phyloP scores from a whole-genome alignment of 2,797 vertebrate species.

The Anniella stebbinsi region DNA sequence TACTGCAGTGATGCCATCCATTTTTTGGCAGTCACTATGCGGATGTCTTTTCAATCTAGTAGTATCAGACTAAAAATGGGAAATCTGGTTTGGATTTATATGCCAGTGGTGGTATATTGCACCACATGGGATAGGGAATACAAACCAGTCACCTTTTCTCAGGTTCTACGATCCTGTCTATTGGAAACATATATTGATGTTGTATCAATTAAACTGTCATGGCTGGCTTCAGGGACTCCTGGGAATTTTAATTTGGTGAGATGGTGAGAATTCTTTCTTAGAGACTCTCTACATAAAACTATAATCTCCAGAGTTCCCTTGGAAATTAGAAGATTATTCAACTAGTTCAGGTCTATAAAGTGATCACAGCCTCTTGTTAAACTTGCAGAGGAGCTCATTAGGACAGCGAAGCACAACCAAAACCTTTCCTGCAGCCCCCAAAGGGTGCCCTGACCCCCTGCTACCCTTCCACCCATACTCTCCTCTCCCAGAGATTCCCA shows the following conservation, averaged over 20 bases:
- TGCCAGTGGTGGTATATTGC: neutral
- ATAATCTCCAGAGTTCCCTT: neutral
- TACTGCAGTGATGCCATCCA: slow-evolving; percentile 8
- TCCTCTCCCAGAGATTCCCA: too few relatives aligned
- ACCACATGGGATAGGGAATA: neutral
- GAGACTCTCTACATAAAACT: neutral
- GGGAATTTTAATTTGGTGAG: neutral
- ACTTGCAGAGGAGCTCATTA: neutral
- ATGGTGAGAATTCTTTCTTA: neutral
- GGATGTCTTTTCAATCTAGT: slow-evolving; percentile 11
- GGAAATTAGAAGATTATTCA: neutral
- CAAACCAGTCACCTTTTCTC: neutral
- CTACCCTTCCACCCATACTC: too few relatives aligned
- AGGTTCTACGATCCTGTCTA: too few relatives aligned
- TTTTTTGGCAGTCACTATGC: slow-evolving; percentile 2
- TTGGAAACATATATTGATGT: neutral
- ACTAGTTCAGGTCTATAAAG: neutral
- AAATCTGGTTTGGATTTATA: neutral
- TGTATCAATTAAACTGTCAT: neutral
- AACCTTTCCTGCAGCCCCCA: too few relatives aligned
- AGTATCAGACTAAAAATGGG: slow-evolving; percentile 4
- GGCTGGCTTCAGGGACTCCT: neutral
- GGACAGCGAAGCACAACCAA: too few relatives aligned
- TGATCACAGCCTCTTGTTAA: neutral
- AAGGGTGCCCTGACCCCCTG: too few relatives aligned